Evolutionary conservation across 2,113 vertebrate species (phyloP).

Genomic region (Bothrops jararaca): DNA sequence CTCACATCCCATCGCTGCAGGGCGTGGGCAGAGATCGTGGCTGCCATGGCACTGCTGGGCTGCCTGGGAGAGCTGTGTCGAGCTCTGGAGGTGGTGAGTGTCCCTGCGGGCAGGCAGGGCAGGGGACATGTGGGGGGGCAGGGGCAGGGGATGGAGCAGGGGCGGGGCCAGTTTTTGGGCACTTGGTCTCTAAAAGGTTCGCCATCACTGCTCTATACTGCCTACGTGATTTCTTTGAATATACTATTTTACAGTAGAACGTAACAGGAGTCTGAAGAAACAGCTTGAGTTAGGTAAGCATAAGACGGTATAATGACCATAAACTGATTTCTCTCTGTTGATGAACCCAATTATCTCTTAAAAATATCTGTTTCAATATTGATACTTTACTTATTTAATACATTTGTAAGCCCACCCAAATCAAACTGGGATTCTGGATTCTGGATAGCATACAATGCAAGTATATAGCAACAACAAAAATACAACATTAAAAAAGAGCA

Average conservation of each 20-base stretch:
- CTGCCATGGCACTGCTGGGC: too few relatives aligned
- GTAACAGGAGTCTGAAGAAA: neutral
- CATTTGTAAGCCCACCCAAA: neutral
- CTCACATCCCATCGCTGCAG: too few relatives aligned
- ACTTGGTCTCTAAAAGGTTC: too few relatives aligned
- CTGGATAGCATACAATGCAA: neutral
- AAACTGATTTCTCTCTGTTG: neutral
- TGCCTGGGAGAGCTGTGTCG: too few relatives aligned
- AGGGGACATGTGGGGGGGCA: too few relatives aligned
- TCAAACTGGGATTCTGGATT: neutral
- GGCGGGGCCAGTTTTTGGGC: too few relatives aligned
- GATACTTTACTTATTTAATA: neutral
- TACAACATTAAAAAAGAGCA: neutral
- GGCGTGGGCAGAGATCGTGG: too few relatives aligned
- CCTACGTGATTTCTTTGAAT: neutral
- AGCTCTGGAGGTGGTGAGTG: too few relatives aligned
- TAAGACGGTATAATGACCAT: neutral
- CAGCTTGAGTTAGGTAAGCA: neutral
- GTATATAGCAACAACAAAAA: neutral
- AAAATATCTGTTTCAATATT: neutral
- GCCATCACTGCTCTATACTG: neutral
- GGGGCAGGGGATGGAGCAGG: too few relatives aligned
- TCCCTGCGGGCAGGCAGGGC: too few relatives aligned
- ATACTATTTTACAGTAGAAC: neutral
- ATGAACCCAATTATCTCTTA: neutral